phyloP scores from a whole-genome alignment of 2,113 vertebrate species.

The Odontesthes bonariensis region DNA sequence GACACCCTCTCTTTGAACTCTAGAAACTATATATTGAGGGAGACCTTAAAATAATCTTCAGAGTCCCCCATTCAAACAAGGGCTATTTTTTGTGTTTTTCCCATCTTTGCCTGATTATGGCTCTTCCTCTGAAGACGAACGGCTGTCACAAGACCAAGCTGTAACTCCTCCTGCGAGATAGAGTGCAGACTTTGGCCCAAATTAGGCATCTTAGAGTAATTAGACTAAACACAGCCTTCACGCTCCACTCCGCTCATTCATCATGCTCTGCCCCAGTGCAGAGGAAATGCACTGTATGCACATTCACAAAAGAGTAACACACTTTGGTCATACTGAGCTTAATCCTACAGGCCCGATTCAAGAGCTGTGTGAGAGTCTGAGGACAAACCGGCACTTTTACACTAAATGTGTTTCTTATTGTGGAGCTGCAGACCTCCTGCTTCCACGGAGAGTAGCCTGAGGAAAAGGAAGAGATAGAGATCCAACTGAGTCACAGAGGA shows the following conservation, averaged over 20 bases:
- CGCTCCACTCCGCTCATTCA: conserved; percentile 78
- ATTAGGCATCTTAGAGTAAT: conserved; percentile 83
- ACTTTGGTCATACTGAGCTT: conserved; percentile 34
- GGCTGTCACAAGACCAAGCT: conserved; percentile 60
- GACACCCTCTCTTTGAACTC: conserved; percentile 74
- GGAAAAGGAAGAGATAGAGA: conserved; percentile 74
- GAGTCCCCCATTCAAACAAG: conserved; percentile 46
- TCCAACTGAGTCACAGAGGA: conserved; percentile 76
- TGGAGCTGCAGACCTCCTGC: conserved; percentile 60
- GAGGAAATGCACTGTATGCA: conserved; percentile 70
- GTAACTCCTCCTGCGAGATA: conserved; percentile 43
- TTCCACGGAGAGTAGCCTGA: conserved; percentile 62
- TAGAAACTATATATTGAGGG: conserved; percentile 48
- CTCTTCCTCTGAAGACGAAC: conserved; percentile 58
- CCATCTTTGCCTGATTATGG: conserved; percentile 70
- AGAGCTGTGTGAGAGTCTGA: conserved; percentile 38
- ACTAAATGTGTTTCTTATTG: conserved; percentile 67
- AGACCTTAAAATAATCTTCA: conserved; percentile 63
- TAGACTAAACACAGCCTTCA: conserved; percentile 81
- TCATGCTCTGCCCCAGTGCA: conserved; percentile 62
- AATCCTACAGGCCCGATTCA: conserved; percentile 52
- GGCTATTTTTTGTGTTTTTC: conserved; percentile 53
- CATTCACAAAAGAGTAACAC: conserved; percentile 38
- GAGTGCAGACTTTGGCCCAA: conserved; percentile 65
- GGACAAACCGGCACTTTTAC: conserved; percentile 46